Conservation (phyloP, 1,140 invertebrate species). For the Drosophila arizonae region DNA sequence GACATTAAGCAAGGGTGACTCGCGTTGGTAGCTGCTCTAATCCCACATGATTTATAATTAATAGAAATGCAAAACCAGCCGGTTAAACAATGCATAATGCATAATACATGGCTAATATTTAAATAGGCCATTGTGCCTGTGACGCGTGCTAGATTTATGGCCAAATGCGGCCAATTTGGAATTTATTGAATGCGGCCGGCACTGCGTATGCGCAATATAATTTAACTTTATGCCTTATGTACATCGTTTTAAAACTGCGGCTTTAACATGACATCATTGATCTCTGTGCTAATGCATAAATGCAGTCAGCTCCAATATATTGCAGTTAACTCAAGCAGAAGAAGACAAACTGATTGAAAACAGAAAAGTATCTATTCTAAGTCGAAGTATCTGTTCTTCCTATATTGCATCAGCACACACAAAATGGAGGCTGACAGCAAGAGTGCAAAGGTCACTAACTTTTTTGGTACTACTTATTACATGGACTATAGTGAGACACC, state of each 20-base stretch:
- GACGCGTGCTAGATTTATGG: conserved; percentile 60
- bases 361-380: no score
- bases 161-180: conserved; percentile 59
- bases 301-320: no score
- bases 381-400: no score
- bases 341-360: no score
- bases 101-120: conserved; percentile 37
- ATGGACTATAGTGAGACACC: no score
- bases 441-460: no score
- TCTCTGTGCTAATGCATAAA: conserved; percentile 8
- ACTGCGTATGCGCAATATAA: conserved; percentile 48
- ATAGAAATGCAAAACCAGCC: conserved; percentile 42
- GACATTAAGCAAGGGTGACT: not conserved
- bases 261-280: conserved; percentile 3
- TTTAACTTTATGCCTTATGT: not conserved
- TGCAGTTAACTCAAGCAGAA: no score
- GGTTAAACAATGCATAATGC: conserved; percentile 14
- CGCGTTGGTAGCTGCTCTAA: conserved; percentile 32
- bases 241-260: no score
- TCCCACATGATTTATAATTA: conserved; percentile 69
- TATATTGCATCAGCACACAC: no score
- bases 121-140: conserved; percentile 45
- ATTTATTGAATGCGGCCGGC: conserved; percentile 56
- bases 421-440: no score
- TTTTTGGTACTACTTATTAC: no score